phyloP scores from a whole-genome alignment of 2,113 vertebrate genomes.

The Manacus vitellinus region DNA sequence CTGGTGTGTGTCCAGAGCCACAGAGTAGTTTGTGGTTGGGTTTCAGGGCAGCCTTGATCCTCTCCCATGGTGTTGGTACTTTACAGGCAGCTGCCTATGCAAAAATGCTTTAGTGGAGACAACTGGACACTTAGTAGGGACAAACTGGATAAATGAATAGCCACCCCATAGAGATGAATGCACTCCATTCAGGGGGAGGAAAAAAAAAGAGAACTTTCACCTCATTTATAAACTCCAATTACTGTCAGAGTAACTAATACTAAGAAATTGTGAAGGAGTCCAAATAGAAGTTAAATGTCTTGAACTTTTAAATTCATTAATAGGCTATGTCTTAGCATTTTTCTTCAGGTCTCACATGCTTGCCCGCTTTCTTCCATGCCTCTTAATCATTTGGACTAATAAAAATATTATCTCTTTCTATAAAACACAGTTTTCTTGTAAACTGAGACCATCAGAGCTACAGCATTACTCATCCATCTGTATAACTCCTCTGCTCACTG shows the following conservation, averaged over 20 bases:
- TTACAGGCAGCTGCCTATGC: not conserved
- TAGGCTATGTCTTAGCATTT: not conserved
- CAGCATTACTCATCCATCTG: not conserved
- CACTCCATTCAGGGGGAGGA: not conserved
- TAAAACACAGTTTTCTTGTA: not conserved
- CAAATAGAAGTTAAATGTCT: not conserved
- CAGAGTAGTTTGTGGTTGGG: not conserved
- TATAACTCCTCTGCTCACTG: not conserved
- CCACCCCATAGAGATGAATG: not conserved
- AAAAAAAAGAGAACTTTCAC: not conserved
- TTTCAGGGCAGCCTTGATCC: not conserved
- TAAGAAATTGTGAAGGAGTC: not conserved
- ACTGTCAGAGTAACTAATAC: not conserved
- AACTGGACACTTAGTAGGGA: not conserved
- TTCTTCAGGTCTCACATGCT: not conserved
- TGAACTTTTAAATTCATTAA: not conserved
- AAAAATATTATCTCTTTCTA: not conserved
- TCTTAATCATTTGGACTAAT: not conserved
- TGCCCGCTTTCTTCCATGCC: not conserved
- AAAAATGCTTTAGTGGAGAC: not conserved
- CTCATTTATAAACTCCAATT: not conserved
- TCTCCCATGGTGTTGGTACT: not conserved
- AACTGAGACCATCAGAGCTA: not conserved
- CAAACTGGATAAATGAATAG: not conserved
- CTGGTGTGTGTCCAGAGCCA: not conserved